phyloP scores from a whole-genome alignment of 1,140 invertebrate species.

The Apis laboriosa region DNA sequence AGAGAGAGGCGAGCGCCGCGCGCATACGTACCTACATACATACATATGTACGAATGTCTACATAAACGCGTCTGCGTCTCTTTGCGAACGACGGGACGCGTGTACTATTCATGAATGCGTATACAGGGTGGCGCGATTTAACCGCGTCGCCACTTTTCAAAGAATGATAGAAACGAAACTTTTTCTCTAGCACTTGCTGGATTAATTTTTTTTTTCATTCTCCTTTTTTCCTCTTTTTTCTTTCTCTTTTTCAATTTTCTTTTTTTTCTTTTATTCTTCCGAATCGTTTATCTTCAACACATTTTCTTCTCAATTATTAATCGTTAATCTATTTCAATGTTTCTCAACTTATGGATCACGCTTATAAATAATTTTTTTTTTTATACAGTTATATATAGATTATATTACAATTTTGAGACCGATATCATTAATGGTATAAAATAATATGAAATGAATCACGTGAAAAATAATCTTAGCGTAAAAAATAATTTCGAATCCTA shows the following conservation, averaged over 20 bases:
- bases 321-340: too few species aligned
- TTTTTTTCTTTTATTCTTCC: not conserved
- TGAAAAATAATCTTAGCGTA: too few species aligned
- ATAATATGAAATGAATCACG: too few species aligned
- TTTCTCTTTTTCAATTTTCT: not conserved
- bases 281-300: too few species aligned
- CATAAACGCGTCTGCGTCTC: constrained; percentile 59
- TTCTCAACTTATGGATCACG: too few species aligned
- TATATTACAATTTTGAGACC: too few species aligned
- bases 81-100: constrained; percentile 59
- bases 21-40: constrained; percentile 16
- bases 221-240: not conserved
- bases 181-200: not conserved
- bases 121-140: constrained; percentile 58
- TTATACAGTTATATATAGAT: too few species aligned
- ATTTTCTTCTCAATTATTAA: too few species aligned
- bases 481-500: too few species aligned
- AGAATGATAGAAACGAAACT: constrained; percentile 30
- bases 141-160: constrained; percentile 47
- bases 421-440: too few species aligned
- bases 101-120: constrained; percentile 65
- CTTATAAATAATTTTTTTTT: too few species aligned
- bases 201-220: not conserved
- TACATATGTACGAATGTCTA: constrained; percentile 38
- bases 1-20: not conserved